Evolutionary conservation across 2,888 invertebrate genomes (phyloP).

Genomic region (Metopia argyrocephala): DNA sequence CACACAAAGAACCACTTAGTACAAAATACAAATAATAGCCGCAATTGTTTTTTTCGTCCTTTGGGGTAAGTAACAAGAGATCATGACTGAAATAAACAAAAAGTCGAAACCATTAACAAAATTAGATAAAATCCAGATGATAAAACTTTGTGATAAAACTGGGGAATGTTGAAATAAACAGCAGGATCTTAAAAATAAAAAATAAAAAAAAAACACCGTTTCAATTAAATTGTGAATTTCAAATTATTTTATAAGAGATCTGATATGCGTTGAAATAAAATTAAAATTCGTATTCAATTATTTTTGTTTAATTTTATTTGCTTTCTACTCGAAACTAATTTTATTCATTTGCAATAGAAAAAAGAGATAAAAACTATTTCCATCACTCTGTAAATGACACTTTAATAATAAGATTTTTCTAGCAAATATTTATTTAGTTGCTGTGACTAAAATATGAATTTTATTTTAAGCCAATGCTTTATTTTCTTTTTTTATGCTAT

Average conservation of each 20-base stretch:
- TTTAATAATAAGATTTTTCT: conserved; percentile 66
- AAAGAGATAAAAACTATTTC: no score
- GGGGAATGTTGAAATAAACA: not conserved
- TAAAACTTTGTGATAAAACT: conserved; percentile 4
- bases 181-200: not conserved
- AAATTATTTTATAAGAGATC: not conserved
- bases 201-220: not conserved
- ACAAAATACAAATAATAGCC: not conserved
- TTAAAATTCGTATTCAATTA: not conserved
- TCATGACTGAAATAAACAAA: not conserved
- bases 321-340: not conserved
- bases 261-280: not conserved
- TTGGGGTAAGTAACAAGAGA: conserved; percentile 9
- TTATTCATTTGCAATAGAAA: not conserved
- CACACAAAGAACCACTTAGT: not conserved
- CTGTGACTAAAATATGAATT: not conserved
- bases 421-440: conserved; percentile 52
- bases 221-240: not conserved
- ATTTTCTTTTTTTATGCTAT: no score
- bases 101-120: conserved; percentile 49
- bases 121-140: conserved; percentile 46
- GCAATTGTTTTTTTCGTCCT: conserved; percentile 14
- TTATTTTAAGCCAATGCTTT: not conserved
- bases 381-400: conserved; percentile 67
- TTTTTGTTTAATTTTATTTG: conserved; percentile 25